Conservation (phyloP, 2,888 invertebrate species). For the Uropetala carovei region DNA sequence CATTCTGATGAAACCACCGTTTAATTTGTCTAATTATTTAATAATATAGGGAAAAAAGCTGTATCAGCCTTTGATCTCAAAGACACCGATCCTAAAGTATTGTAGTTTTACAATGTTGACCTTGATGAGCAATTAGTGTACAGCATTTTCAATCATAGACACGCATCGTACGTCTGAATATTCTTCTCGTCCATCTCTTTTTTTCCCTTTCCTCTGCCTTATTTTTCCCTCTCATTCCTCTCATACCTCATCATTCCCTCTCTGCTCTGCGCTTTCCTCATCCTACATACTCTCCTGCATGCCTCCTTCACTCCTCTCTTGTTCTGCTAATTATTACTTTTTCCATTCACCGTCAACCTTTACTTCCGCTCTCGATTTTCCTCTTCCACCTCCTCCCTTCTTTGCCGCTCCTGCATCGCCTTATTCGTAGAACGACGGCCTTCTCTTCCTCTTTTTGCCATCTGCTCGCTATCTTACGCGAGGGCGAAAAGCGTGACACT, state of each 20-base stretch:
- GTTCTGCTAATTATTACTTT: too few relatives aligned
- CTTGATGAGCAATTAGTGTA: too few relatives aligned
- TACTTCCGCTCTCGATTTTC: neutral
- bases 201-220: neutral
- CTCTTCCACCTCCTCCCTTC: neutral
- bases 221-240: neutral
- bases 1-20: neutral
- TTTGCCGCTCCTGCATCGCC: neutral
- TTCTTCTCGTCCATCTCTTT: neutral
- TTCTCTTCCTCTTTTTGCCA: neutral
- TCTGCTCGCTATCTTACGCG: neutral
- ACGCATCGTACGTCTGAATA: too few relatives aligned
- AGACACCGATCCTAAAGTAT: too few relatives aligned
- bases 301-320: too few relatives aligned
- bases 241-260: neutral
- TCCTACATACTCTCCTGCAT: too few relatives aligned
- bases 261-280: neutral
- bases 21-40: neutral
- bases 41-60: too few relatives aligned
- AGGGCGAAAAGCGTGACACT: slow-evolving; percentile 18
- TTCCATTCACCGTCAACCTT: too few relatives aligned
- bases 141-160: too few relatives aligned
- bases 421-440: neutral
- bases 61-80: too few relatives aligned
- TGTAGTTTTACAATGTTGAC: too few relatives aligned